Evolutionary conservation across 2,113 vertebrate genomes (phyloP).

Genomic region (Anas platyrhynchos): DNA sequence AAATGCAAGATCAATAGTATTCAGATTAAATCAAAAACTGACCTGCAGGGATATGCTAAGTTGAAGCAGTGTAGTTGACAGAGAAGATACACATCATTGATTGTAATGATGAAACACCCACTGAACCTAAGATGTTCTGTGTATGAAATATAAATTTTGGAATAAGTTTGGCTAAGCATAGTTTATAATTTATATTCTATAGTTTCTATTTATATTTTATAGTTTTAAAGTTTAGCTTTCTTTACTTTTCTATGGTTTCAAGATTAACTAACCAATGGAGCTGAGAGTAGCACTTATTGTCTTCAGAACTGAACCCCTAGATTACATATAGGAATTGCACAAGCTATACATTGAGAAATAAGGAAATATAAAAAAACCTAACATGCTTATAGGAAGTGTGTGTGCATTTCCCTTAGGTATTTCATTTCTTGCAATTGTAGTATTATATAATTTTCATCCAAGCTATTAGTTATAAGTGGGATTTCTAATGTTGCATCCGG

Average conservation of each 20-base stretch:
- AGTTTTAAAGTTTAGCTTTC: neutral
- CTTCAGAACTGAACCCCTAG: neutral
- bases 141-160: neutral
- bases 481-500: neutral
- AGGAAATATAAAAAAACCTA: neutral
- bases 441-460: neutral
- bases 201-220: neutral
- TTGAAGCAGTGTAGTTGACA: neutral
- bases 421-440: neutral
- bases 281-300: neutral
- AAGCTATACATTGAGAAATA: neutral
- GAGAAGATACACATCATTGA: neutral
- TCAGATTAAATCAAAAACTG: neutral
- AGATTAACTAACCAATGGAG: neutral
- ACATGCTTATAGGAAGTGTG: neutral
- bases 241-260: neutral
- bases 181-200: neutral
- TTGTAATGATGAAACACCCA: neutral
- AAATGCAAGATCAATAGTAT: neutral
- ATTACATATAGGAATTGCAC: neutral
- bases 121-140: neutral
- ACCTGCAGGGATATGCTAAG: neutral
- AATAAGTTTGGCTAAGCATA: neutral
- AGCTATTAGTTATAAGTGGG: neutral
- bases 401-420: neutral